Evolutionary conservation across 35 echinoderm and acorn worm species (phyloP).

Genomic region (Stichopus chloronotus): DNA sequence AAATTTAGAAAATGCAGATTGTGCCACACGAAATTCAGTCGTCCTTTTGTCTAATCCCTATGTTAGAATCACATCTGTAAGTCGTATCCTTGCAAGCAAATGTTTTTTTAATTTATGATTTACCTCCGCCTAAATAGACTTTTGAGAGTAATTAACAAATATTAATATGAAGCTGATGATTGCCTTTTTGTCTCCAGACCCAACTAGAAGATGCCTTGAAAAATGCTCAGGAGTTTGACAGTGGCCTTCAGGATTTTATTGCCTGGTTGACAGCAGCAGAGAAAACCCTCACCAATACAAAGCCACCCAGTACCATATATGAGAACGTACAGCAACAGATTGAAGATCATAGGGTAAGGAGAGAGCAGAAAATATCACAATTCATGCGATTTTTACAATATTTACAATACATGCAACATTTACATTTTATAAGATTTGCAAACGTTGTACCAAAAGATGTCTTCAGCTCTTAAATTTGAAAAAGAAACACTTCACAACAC

Average conservation of each 20-base stretch:
- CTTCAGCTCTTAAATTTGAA: too few species aligned
- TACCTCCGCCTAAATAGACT: too few species aligned
- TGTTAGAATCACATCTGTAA: too few species aligned
- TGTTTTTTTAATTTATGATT: too few species aligned
- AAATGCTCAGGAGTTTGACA: constrained; percentile 93
- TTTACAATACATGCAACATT: background rate
- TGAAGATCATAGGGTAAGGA: constrained; percentile 85
- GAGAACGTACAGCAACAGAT: constrained; percentile 92
- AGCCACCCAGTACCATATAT: constrained; percentile 85
- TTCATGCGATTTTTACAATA: background rate
- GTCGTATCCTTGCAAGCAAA: too few species aligned
- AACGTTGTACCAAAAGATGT: too few species aligned
- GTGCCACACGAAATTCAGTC: too few species aligned
- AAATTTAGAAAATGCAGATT: too few species aligned
- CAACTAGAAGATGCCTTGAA: constrained; percentile 92
- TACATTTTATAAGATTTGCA: too few species aligned
- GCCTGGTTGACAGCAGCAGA: constrained; percentile 95
- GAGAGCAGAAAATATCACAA: background rate
- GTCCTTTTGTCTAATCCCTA: too few species aligned
- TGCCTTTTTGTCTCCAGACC: constrained; percentile 34
- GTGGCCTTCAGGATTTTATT: constrained; percentile 90
- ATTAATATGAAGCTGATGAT: background rate
- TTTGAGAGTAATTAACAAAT: too few species aligned
- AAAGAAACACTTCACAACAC: too few species aligned
- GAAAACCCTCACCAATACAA: constrained; percentile 88